phyloP scores from a whole-genome alignment of 2,888 invertebrate genomes.

The Agonopterix subpropinquella region DNA sequence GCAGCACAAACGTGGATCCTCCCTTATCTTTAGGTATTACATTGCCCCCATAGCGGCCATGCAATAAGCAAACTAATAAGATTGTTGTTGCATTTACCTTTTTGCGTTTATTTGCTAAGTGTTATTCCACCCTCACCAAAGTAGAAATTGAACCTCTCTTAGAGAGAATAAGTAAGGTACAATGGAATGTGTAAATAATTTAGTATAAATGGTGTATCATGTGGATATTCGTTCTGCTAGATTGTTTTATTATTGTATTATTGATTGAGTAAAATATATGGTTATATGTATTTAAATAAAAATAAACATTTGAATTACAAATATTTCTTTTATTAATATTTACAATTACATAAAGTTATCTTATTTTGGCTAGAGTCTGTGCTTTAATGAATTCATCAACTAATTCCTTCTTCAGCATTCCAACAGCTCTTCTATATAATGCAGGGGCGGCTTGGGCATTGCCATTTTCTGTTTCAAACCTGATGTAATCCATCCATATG shows the following conservation, averaged over 20 bases:
- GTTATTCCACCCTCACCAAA: conserved; percentile 68
- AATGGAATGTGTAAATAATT: conserved; percentile 59
- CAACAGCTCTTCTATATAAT: conserved; percentile 79
- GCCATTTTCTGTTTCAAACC: conserved; percentile 80
- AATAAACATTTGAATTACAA: conserved; percentile 44
- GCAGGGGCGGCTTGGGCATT: conserved; percentile 70
- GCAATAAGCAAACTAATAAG: conserved; percentile 36
- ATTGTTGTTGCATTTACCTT: conserved; percentile 56
- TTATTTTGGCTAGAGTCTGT: conserved; percentile 68
- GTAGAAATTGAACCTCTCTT: conserved; percentile 57
- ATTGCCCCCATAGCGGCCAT: conserved; percentile 64
- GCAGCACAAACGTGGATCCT: conserved; percentile 91
- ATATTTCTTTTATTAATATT: background rate
- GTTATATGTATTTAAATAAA: conserved; percentile 59
- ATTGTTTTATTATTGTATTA: no score
- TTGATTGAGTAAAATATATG: conserved; percentile 28
- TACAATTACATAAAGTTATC: conserved; percentile 23
- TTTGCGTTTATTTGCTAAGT: conserved; percentile 68
- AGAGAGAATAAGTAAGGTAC: conserved; percentile 42
- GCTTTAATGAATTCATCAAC: conserved; percentile 72
- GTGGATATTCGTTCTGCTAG: conserved; percentile 49
- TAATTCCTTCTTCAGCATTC: conserved; percentile 68
- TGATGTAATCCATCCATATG: conserved; percentile 84
- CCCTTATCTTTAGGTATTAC: conserved; percentile 85
- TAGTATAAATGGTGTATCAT: conserved; percentile 62